Evolutionary conservation across 2,888 invertebrate genomes (phyloP).

Genomic region (Apotomis capreana): DNA sequence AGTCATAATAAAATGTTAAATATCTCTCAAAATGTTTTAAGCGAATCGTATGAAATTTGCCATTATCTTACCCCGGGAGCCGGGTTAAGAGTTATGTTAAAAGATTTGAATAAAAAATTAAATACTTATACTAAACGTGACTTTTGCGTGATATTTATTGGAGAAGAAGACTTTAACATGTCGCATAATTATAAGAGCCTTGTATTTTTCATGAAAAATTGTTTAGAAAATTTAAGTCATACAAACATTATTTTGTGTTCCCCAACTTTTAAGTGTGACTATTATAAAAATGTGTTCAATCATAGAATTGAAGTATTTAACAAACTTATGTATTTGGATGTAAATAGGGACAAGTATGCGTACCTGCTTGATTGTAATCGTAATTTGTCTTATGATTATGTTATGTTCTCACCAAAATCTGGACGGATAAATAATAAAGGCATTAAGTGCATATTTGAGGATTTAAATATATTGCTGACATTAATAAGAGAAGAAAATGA

Average conservation of each 20-base stretch:
- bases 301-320: constrained; percentile 12
- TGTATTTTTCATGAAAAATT: not conserved
- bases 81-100: not conserved
- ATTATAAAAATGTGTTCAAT: not conserved
- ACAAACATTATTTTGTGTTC: constrained; percentile 1
- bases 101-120: not conserved
- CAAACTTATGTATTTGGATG: not conserved
- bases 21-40: not conserved
- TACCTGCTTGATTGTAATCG: constrained; percentile 9
- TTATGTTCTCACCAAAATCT: not conserved
- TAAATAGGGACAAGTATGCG: not conserved
- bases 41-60: not conserved
- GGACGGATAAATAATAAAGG: constrained; percentile 9
- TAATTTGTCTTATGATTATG: constrained; percentile 11
- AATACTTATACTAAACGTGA: not conserved
- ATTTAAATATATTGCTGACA: not conserved
- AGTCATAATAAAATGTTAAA: not conserved
- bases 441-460: not conserved
- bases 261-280: not conserved
- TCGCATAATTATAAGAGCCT: not conserved
- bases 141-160: not conserved
- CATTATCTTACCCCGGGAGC: constrained; percentile 2
- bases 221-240: not conserved
- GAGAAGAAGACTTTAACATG: not conserved
- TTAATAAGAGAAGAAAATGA: too few species aligned